A percentile compares a stretch with the other conserved stretches of the same genome.
phyloP scores from a whole-genome alignment of 2,113 vertebrate genomes.

The Saguinus midas region DNA sequence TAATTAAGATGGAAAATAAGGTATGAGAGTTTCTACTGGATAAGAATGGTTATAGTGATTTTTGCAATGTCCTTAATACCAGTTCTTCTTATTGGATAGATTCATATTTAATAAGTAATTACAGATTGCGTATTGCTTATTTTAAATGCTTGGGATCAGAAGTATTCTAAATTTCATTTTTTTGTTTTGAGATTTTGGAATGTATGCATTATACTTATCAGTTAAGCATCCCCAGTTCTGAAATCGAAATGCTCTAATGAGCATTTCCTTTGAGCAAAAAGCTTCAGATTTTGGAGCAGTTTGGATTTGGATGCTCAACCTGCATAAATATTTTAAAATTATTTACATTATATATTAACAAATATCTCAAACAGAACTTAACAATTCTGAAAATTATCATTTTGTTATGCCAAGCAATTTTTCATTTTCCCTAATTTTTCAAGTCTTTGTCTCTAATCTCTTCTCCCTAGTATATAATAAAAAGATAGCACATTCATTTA shows the following conservation, averaged over 20 bases:
- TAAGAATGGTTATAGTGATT: not conserved
- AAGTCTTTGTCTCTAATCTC: not conserved
- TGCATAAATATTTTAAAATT: not conserved
- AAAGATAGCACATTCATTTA: not conserved
- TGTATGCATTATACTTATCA: not conserved
- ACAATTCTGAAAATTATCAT: conserved; percentile 11
- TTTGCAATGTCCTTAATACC: conserved; percentile 37
- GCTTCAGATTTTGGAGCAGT: not conserved
- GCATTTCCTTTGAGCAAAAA: not conserved
- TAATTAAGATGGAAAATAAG: conserved; percentile 32
- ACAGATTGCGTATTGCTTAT: not conserved
- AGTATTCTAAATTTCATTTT: not conserved
- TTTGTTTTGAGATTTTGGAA: not conserved
- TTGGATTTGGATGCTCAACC: not conserved
- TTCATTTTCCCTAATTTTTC: conserved; percentile 14
- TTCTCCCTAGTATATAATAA: conserved; percentile 37
- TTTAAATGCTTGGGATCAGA: not conserved
- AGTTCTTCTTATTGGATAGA: not conserved
- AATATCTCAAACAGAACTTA: conserved; percentile 22
- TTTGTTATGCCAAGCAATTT: conserved; percentile 3
- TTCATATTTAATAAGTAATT: not conserved
- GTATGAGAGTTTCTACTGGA: not conserved
- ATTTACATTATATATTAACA: no score
- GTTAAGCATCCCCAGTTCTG: not conserved
- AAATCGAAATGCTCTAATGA: not conserved